phyloP scores from a whole-genome alignment of 2,888 invertebrate genomes.

The Volucella zonaria region DNA sequence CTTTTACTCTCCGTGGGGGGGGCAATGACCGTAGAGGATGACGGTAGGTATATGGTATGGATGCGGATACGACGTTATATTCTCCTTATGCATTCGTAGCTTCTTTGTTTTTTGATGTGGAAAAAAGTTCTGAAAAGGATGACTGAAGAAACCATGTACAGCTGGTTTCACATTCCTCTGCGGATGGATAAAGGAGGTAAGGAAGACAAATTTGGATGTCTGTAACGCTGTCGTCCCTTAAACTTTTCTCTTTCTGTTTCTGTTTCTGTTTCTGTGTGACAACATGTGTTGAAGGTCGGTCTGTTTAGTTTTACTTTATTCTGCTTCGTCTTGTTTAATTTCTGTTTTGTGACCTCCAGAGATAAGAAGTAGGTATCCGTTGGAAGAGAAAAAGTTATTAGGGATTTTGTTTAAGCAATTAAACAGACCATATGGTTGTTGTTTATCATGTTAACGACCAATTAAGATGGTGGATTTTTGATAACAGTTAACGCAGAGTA shows the following conservation, averaged over 20 bases:
- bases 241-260: conserved; percentile 31
- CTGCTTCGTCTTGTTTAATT: conserved; percentile 21
- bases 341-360: conserved; percentile 20
- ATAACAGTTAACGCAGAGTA: too few relatives aligned
- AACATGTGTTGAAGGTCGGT: conserved; percentile 44
- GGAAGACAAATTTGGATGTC: conserved; percentile 20
- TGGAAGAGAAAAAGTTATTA: conserved; percentile 19
- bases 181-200: neutral
- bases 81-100: too few relatives aligned
- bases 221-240: conserved; percentile 4
- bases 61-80: neutral
- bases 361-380: conserved; percentile 13
- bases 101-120: too few relatives aligned
- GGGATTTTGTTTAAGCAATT: conserved; percentile 46
- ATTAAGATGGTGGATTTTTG: conserved; percentile 3
- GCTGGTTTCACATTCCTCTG: neutral
- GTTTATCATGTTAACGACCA: conserved; percentile 39
- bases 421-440: conserved; percentile 25
- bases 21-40: conserved; percentile 18
- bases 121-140: too few relatives aligned
- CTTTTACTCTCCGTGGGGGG: neutral
- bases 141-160: too few relatives aligned
- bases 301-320: conserved; percentile 34
- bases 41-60: too few relatives aligned
- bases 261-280: conserved; percentile 28